Evolutionary conservation across 2,888 invertebrate genomes (phyloP).

Genomic region (Lampropteryx suffumata): DNA sequence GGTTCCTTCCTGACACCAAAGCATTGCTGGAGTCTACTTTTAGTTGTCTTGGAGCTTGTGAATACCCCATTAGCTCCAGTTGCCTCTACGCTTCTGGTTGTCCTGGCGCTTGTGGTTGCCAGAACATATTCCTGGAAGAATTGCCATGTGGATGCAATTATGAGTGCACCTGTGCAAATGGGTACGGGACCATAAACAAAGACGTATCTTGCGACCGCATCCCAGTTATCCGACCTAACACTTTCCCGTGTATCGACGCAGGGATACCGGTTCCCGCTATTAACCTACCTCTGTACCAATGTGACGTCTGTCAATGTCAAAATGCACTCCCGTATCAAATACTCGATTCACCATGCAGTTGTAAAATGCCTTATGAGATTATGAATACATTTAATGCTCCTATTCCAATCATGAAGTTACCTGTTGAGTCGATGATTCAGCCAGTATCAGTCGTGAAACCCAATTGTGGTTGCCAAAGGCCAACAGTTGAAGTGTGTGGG

Average conservation of each 20-base stretch:
- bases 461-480: slow-evolving; percentile 8
- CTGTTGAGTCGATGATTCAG: slow-evolving; percentile 3
- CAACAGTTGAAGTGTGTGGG: slow-evolving; percentile 1
- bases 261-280: slow-evolving; percentile 6
- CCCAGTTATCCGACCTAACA: slow-evolving; percentile 19
- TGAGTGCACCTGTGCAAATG: slow-evolving; percentile 6
- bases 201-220: slow-evolving; percentile 15
- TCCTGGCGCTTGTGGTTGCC: slow-evolving; percentile 8
- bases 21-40: background rate
- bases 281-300: slow-evolving; percentile 10
- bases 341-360: background rate
- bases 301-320: slow-evolving; percentile 19
- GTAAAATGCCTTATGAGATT: background rate
- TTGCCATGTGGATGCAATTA: slow-evolving; percentile 23
- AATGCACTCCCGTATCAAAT: slow-evolving; percentile 6
- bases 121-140: slow-evolving; percentile 24
- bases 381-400: slow-evolving; percentile 2
- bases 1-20: background rate
- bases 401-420: slow-evolving; percentile 7
- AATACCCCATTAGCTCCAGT: background rate
- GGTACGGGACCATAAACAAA: too few relatives aligned
- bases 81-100: background rate
- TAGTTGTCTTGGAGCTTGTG: slow-evolving; percentile 1
- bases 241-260: background rate
- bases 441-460: background rate